A percentile compares a stretch with the other conserved stretches of the same genome.
phyloP scores from a whole-genome alignment of 2,888 invertebrate species.

The Azorinus chamasolen region DNA sequence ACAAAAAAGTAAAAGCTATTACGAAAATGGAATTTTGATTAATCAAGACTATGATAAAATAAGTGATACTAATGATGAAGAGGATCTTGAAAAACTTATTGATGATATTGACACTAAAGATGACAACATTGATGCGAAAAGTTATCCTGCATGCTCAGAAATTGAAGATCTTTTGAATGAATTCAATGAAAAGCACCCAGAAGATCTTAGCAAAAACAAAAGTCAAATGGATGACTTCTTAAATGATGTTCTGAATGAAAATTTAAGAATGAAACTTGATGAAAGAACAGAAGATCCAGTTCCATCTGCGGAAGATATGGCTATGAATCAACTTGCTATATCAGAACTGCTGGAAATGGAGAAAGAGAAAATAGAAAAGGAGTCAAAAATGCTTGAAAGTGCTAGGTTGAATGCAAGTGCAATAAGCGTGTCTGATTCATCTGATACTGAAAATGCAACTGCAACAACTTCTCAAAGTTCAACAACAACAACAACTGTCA shows the following conservation, averaged over 20 bases:
- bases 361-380: slow-evolving; percentile 58
- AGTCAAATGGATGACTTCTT: slow-evolving; percentile 44
- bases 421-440: background rate
- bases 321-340: slow-evolving; percentile 44
- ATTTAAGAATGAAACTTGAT: slow-evolving; percentile 21
- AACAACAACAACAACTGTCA: slow-evolving; percentile 5
- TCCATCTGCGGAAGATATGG: slow-evolving; percentile 35
- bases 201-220: slow-evolving; percentile 45
- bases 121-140: slow-evolving; percentile 31
- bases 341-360: slow-evolving; percentile 50
- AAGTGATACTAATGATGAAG: slow-evolving; percentile 61
- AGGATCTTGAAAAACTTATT: slow-evolving; percentile 45
- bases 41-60: slow-evolving; percentile 62
- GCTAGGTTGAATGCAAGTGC: slow-evolving; percentile 35
- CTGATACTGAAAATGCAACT: background rate
- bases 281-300: slow-evolving; percentile 28
- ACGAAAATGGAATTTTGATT: slow-evolving; percentile 56
- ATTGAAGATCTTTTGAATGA: slow-evolving; percentile 55
- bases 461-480: slow-evolving; percentile 20
- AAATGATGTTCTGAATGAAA: slow-evolving; percentile 43
- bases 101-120: slow-evolving; percentile 40
- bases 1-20: slow-evolving; percentile 42
- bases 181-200: slow-evolving; percentile 54
- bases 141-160: slow-evolving; percentile 22
- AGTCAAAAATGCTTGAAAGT: slow-evolving; percentile 49